Percentiles rank a stretch among this genome's conserved stretches.
phyloP scores from a whole-genome alignment of 2,797 vertebrate species.

The Acanthis flammea region DNA sequence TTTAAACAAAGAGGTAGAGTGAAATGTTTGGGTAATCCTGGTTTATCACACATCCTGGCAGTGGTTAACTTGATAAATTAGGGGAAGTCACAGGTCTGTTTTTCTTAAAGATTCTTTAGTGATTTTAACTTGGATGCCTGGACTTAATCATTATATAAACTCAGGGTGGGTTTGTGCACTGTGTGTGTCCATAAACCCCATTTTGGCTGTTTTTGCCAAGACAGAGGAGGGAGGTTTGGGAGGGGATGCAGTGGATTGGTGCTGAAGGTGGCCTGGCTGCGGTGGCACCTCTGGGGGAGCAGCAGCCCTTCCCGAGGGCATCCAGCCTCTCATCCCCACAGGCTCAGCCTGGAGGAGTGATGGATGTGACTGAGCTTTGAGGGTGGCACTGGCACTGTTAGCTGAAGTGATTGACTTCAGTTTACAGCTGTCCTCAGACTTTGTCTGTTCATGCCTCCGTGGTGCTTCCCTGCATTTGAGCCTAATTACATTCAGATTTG shows the following conservation, averaged over 20 bases:
- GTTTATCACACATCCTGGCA: neutral
- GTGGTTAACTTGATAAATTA: neutral
- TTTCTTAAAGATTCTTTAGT: neutral
- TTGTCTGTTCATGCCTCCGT: neutral
- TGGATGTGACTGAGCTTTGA: neutral
- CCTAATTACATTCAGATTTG: neutral
- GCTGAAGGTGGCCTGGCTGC: neutral
- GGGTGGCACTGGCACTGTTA: neutral
- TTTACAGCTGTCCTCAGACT: neutral
- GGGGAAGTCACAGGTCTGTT: neutral
- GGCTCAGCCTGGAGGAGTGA: neutral
- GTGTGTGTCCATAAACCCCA: accelerated
- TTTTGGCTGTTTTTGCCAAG: neutral
- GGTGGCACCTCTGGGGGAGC: neutral
- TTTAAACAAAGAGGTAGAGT: neutral
- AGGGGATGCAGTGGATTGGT: neutral
- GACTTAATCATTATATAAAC: neutral
- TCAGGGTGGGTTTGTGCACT: neutral
- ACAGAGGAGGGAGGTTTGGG: neutral
- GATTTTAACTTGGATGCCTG: neutral
- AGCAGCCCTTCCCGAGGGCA: accelerated
- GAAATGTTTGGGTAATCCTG: neutral
- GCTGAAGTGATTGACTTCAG: accelerated
- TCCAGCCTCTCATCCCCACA: neutral
- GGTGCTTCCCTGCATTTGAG: neutral